phyloP scores from a whole-genome alignment of 2,888 invertebrate genomes.

The Rhagonycha lutea region DNA sequence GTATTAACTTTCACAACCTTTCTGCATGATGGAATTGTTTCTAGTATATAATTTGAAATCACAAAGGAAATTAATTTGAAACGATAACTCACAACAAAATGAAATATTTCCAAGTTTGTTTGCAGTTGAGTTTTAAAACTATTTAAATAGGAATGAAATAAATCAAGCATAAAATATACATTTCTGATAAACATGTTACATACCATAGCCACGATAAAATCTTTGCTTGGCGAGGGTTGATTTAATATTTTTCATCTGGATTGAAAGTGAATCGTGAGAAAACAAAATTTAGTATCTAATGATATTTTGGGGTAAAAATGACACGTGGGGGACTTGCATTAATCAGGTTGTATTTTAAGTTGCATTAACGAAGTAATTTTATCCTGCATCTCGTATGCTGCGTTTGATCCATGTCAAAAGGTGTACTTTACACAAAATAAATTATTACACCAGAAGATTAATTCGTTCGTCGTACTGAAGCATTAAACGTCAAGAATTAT shows the following conservation, averaged over 20 bases:
- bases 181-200: background rate
- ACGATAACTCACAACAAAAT: background rate
- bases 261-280: background rate
- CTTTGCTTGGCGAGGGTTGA: background rate
- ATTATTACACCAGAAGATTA: conserved; percentile 6
- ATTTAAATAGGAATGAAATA: background rate
- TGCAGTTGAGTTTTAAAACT: background rate
- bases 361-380: conserved; percentile 1
- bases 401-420: conserved; percentile 12
- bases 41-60: background rate
- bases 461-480: conserved; percentile 4
- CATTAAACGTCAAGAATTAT: conserved; percentile 11
- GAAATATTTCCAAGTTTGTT: background rate
- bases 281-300: background rate
- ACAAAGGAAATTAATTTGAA: background rate
- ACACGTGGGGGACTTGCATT: background rate
- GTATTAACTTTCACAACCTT: background rate
- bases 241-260: background rate
- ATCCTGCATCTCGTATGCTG: background rate
- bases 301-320: background rate
- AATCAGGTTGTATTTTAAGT: background rate
- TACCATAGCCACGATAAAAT: background rate
- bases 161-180: background rate
- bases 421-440: conserved; percentile 14
- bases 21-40: background rate